These are phyloP conservation scores for Xylota segnis DNA, from an alignment of 2,888 invertebrate genomes.

Conservation along the genomic window DNA sequence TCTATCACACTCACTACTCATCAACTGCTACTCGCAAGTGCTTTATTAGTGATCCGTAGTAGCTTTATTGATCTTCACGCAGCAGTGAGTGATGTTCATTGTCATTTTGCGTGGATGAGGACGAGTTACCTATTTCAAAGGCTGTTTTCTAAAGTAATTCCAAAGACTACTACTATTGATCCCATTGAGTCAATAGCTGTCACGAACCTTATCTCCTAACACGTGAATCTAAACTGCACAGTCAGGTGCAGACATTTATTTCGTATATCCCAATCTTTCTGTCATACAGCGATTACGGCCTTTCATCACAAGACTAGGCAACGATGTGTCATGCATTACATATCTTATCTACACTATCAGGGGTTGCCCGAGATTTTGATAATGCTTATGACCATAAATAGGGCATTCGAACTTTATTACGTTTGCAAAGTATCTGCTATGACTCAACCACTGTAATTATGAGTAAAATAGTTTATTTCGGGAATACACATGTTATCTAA, in stretches of 20 bases:
- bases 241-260: not conserved
- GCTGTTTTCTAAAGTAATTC: too few species aligned
- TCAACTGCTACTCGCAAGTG: too few species aligned
- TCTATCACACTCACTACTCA: too few species aligned
- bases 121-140: too few species aligned
- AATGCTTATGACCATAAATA: not conserved
- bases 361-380: conserved; percentile 36
- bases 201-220: not conserved
- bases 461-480: conserved; percentile 1
- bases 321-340: conserved; percentile 10
- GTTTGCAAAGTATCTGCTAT: not conserved
- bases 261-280: not conserved
- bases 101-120: too few species aligned
- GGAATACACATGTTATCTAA: not conserved
- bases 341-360: conserved; percentile 9
- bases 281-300: not conserved
- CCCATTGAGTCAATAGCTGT: not conserved
- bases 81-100: too few species aligned
- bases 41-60: too few species aligned
- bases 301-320: not conserved
- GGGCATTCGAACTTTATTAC: not conserved
- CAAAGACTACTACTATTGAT: too few species aligned
- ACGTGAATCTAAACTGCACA: not conserved
- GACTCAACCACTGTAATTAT: conserved; percentile 5
- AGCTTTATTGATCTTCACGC: too few species aligned